Base-by-base conservation (phyloP, 2,888 invertebrate genomes). In the Diabrotica balteata region DNA sequence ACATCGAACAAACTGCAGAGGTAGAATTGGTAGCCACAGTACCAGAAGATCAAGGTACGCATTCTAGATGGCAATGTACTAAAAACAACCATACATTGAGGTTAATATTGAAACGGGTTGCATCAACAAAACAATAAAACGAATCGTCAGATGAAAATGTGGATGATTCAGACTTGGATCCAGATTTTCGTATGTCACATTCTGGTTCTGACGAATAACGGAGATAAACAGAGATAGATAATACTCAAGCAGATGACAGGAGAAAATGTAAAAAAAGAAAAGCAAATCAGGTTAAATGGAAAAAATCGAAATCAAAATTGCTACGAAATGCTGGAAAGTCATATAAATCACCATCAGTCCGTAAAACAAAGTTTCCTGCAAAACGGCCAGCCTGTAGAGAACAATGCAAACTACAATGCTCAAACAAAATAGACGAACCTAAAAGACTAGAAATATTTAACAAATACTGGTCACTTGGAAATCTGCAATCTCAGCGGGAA, bases 361-460 rank as follows among this genome's bases (percentile, higher is more conserved):
- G 32, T n/a, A 22, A 47, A 47, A 47, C 47, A 60, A 49, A 60
- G 17, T 17, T 17, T 17, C 17, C 17, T 17, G 17, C 17, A 17
- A 17, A 17, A 17, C 17, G 2, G 17, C 17, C 17, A 17, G 17
- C 17, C 17, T 17, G 17, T 17, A 17, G 17, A 17, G 17, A 17
- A 17, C 17, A 50, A 50, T 60, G 59, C 50, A 50, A 42, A n/a
- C 43, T 50, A 60, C 43, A 60, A 50, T 50, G 51, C 8, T 49
- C 9, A 47, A 32, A 8, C 8, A 49, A 50, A 49, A 10, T 60
- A 32, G 32, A 11, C 7, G 50, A 60, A 50, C 8, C 22, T 22
- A 49, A 60, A 32, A 50, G 43, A 7, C 8, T 47, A 4, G 32
- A 59, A 50, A 59, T 59, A 47, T 59, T 59, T 49, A 10, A 49